Percentiles rank a stretch among this genome's conserved stretches.
These are phyloP conservation scores for Arctocebus calabarensis DNA, from an alignment of 2,797 vertebrate species.

Conservation along the genomic window DNA sequence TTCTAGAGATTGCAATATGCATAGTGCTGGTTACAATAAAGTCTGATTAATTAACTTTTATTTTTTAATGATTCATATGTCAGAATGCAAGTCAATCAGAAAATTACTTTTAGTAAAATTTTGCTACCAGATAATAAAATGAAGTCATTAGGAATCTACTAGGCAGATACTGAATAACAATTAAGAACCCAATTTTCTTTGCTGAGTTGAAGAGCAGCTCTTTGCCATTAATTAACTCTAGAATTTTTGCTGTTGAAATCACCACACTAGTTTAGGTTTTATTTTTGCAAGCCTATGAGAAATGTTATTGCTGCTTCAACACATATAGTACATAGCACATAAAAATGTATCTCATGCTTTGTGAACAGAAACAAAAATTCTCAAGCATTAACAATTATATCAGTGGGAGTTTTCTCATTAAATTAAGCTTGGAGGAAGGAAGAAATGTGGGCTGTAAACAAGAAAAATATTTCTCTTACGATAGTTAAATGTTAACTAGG, in stretches of 20 bases:
- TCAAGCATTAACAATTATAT: constrained; percentile 62
- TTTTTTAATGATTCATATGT: constrained; percentile 66
- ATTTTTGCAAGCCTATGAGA: constrained; percentile 76
- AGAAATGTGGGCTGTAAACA: constrained; percentile 71
- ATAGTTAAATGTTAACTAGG: constrained; percentile 77
- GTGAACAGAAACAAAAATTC: constrained; percentile 72
- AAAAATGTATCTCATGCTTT: constrained; percentile 69
- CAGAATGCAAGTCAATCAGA: constrained; percentile 73
- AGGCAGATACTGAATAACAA: constrained; percentile 42
- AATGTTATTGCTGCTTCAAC: constrained; percentile 76
- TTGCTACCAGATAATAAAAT: constrained; percentile 71
- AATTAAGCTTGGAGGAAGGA: constrained; percentile 65
- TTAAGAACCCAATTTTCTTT: constrained; percentile 60
- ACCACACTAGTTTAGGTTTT: constrained; percentile 45
- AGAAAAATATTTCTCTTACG: constrained; percentile 81
- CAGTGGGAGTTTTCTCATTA: constrained; percentile 61
- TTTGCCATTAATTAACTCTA: constrained; percentile 72
- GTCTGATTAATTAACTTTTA: constrained; percentile 59
- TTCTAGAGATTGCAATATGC: constrained; percentile 3
- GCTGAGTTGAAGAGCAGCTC: constrained; percentile 59
- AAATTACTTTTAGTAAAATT: constrained; percentile 74
- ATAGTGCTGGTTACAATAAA: constrained; percentile 20
- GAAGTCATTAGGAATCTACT: constrained; percentile 61
- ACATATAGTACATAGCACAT: constrained; percentile 61
- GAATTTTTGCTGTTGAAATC: constrained; percentile 59